These are phyloP conservation scores for Azemiops feae DNA, from an alignment of 2,113 vertebrate species.

Conservation along the genomic window DNA sequence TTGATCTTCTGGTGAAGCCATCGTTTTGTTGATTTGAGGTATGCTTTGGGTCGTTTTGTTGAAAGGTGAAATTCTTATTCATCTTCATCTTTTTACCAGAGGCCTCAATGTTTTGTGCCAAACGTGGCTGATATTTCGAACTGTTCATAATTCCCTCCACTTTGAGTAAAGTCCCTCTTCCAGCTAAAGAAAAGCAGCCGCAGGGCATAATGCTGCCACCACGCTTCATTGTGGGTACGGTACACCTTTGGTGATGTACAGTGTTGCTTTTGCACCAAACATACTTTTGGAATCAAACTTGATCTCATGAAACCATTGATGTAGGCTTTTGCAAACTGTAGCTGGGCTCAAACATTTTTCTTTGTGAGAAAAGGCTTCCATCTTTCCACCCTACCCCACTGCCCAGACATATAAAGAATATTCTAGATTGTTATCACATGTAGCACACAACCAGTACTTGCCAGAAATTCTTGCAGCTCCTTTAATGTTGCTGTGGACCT, in stretches of 20 bases:
- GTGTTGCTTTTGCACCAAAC: neutral
- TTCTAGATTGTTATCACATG: neutral
- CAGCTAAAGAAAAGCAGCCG: neutral
- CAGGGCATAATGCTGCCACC: neutral
- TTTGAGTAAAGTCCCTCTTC: neutral
- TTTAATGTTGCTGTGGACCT: neutral
- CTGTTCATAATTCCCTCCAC: neutral
- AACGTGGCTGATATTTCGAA: neutral
- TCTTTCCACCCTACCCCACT: neutral
- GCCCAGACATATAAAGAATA: neutral
- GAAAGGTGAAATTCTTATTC: neutral
- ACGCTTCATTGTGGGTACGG: neutral
- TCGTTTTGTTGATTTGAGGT: neutral
- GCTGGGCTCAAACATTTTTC: neutral
- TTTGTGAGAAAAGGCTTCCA: neutral
- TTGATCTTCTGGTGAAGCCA: neutral
- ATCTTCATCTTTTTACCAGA: neutral
- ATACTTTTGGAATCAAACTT: neutral
- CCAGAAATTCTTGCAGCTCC: neutral
- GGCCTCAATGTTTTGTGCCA: neutral
- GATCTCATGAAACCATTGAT: neutral
- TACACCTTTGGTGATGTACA: neutral
- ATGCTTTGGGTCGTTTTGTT: neutral
- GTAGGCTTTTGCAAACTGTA: neutral
- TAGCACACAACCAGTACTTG: neutral